Percentiles rank a stretch among this genome's conserved stretches.
Conservation (phyloP, 2,797 vertebrate species). For the Hyperoplus immaculatus region DNA sequence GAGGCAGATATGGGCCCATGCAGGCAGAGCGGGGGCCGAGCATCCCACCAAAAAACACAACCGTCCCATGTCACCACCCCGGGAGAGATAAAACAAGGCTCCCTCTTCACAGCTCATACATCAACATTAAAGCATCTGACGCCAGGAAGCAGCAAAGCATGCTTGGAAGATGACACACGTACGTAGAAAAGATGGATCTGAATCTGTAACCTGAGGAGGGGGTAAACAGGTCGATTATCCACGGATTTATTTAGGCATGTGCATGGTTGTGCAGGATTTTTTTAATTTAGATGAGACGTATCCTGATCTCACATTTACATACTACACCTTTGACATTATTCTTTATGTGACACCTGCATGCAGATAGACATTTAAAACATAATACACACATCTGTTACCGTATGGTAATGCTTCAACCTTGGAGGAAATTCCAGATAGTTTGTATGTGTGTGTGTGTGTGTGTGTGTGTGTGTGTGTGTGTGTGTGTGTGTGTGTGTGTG, state of each 20-base stretch:
- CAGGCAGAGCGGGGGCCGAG: conserved; percentile 36
- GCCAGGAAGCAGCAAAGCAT: conserved; percentile 75
- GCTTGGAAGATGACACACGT: conserved; percentile 75
- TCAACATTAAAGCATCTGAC: conserved; percentile 82
- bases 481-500: conserved; percentile 8
- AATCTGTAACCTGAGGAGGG: conserved; percentile 59
- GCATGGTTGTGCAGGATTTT: conserved; percentile 16
- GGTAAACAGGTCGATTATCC: conserved; percentile 72
- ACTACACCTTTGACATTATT: conserved; percentile 13
- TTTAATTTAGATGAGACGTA: conserved; percentile 34
- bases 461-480: conserved; percentile 1
- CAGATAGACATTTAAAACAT: conserved; percentile 7
- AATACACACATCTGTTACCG: too few relatives aligned
- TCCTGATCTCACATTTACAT: conserved; percentile 16
- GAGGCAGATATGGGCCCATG: conserved; percentile 54
- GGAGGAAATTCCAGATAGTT: neutral
- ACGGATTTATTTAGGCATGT: conserved; percentile 29
- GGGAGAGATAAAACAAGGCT: conserved; percentile 78
- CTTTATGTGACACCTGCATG: conserved; percentile 9
- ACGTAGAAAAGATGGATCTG: conserved; percentile 65
- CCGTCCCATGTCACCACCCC: conserved; percentile 76
- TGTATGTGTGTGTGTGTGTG: neutral
- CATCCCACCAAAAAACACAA: conserved; percentile 80
- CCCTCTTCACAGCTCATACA: conserved; percentile 83
- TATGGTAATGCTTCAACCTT: conserved; percentile 18